Base-by-base conservation (phyloP, 2,797 vertebrate species). In the Lateolabrax maculatus region DNA sequence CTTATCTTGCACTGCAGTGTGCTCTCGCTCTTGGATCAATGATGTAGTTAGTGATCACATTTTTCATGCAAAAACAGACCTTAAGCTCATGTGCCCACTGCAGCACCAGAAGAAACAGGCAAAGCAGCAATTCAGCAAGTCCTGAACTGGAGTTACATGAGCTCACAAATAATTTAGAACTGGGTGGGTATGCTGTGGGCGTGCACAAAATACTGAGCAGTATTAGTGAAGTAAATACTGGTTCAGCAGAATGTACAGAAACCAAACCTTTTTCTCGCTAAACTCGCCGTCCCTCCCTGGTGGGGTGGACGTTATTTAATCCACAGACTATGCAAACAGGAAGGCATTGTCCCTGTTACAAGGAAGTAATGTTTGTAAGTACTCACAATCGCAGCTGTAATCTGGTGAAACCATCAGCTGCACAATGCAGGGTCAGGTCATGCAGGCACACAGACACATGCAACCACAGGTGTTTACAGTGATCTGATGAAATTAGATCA, bases 21-120 rank as follows among this genome's bases (percentile, higher is more conserved):
- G 81, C 70, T 75, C 70, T 43, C n/a, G n/a, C 71, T 81, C 81
- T 83, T 72, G 70, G 83, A 90, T 93, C 90, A 84, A 83, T 92
- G 75, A 84, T 84, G 52, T 70, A 84, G 84, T 86, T 84, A 81
- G 61, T 34, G 57, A 83, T 86, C 89, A 49, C 36, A 67, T 84
- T 88, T 87, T 80, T 85, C 25, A 84, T 80, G 83, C 79, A 87
- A 76, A 89, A 87, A 66, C 63, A 81, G 39, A 62, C 49, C 21
- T 18, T 52, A 1, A 9, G 1, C 68, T 83, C 58, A 5, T 60
- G 39, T 51, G 55, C 21, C 61, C 21, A 29, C 60, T 63, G 80
- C 84, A 69, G 81, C 81, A 81, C 34, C 23, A 57, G 21, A 65
- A 68, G 43, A 83, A 66, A 31, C 7, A 46, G 48, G 56, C 64